Conservation (phyloP, 2,113 vertebrate genomes). For the Corvus cornix region DNA sequence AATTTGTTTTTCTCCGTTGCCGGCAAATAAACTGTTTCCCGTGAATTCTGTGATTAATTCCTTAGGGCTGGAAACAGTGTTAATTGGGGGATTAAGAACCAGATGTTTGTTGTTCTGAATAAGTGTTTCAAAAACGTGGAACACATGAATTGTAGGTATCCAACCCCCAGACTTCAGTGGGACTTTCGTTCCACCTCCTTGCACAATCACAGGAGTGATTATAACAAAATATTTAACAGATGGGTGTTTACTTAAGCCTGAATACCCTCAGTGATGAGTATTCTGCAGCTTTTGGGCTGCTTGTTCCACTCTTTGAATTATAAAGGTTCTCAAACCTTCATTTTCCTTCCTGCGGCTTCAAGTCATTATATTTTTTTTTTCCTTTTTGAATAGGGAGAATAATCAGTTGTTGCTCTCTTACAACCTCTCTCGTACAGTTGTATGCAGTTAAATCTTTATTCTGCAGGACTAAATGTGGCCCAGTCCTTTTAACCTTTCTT, state of each 20-base stretch:
- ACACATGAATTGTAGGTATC: neutral
- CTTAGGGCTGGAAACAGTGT: constrained; percentile 14
- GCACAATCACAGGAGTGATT: neutral
- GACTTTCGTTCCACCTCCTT: neutral
- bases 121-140: neutral
- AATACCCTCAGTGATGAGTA: neutral
- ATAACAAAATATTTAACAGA: constrained; percentile 7
- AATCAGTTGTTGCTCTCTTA: neutral
- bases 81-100: constrained; percentile 53
- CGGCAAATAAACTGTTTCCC: constrained; percentile 15
- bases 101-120: constrained; percentile 52
- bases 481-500: neutral
- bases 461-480: neutral
- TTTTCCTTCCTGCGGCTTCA: neutral
- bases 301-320: neutral
- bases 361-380: neutral
- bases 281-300: neutral
- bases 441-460: neutral
- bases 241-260: constrained; percentile 24
- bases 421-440: neutral
- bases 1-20: constrained; percentile 30
- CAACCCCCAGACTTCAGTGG: neutral
- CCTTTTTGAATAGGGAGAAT: neutral
- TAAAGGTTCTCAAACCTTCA: neutral
- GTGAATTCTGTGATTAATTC: constrained; percentile 25